These are phyloP conservation scores for Philhelius pedissequus DNA, from an alignment of 2,888 invertebrate genomes.

Conservation along the genomic window DNA sequence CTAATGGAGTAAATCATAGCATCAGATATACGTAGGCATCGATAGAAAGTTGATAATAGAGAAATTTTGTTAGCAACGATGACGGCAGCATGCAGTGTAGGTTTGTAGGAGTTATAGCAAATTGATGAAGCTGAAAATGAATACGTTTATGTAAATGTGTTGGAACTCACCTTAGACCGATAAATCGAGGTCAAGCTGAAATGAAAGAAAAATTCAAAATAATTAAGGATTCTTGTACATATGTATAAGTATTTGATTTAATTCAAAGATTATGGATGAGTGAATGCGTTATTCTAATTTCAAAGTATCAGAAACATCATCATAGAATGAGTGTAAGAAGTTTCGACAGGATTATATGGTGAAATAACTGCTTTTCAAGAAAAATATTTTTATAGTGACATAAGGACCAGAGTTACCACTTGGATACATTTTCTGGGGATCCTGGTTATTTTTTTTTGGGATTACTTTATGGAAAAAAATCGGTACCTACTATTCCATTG, in stretches of 20 bases:
- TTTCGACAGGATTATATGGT: too few relatives aligned
- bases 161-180: slow-evolving; percentile 58
- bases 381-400: too few relatives aligned
- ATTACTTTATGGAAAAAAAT: too few relatives aligned
- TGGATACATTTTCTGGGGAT: too few relatives aligned
- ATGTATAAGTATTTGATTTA: background rate
- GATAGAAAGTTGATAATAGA: slow-evolving; percentile 33
- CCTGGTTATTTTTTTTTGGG: too few relatives aligned
- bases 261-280: background rate
- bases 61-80: background rate
- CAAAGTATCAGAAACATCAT: too few relatives aligned
- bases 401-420: too few relatives aligned
- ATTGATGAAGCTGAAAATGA: background rate
- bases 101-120: background rate
- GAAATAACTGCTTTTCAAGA: too few relatives aligned
- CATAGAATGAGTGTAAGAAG: too few relatives aligned
- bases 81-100: slow-evolving; percentile 50
- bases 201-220: slow-evolving; percentile 3
- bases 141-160: background rate
- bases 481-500: too few relatives aligned
- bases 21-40: background rate
- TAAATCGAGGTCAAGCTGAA: slow-evolving; percentile 59
- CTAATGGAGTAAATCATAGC: slow-evolving; percentile 50
- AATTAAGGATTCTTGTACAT: background rate
- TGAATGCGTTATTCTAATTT: too few relatives aligned